Conservation (phyloP, 92 coral and sea anemone species). For the Pocillopora meandrina region DNA sequence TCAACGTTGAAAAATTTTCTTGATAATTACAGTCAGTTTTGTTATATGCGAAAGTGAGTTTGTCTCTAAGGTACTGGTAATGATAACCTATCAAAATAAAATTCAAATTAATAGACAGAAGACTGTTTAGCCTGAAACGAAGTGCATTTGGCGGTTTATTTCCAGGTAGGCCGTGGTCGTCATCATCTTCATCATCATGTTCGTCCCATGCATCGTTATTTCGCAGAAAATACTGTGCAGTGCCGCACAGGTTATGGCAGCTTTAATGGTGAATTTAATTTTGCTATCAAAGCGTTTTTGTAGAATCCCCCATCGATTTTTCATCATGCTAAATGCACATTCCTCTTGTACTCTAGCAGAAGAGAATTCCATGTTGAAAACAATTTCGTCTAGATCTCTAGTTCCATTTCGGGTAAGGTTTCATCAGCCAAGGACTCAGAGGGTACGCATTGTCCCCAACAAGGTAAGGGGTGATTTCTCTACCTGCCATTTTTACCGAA, state of each 20-base stretch:
- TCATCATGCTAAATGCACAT: not conserved
- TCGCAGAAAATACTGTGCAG: too few relatives aligned
- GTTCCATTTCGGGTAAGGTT: constrained; percentile 4
- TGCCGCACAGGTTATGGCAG: too few relatives aligned
- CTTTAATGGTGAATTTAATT: too few relatives aligned
- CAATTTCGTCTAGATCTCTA: constrained; percentile 1
- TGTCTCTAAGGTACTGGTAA: too few relatives aligned
- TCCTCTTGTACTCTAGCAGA: constrained; percentile 7
- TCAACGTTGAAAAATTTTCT: too few relatives aligned
- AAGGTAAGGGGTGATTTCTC: constrained; percentile 25
- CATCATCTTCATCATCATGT: not conserved
- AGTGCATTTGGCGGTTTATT: constrained; percentile 1
- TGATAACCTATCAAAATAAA: too few relatives aligned
- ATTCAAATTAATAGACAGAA: too few relatives aligned
- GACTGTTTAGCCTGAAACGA: not conserved
- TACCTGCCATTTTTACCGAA: constrained; percentile 6
- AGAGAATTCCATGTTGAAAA: not conserved
- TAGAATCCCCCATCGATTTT: constrained; percentile 6
- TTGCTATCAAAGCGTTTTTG: not conserved
- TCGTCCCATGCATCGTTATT: too few relatives aligned
- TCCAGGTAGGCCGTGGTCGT: not conserved
- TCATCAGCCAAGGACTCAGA: not conserved
- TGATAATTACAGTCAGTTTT: too few relatives aligned
- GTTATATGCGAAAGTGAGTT: too few relatives aligned
- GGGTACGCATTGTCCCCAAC: not conserved